A percentile compares a stretch with the other conserved stretches of the same genome.
Conservation (phyloP, 2,888 invertebrate species). For the Noctua comes region DNA sequence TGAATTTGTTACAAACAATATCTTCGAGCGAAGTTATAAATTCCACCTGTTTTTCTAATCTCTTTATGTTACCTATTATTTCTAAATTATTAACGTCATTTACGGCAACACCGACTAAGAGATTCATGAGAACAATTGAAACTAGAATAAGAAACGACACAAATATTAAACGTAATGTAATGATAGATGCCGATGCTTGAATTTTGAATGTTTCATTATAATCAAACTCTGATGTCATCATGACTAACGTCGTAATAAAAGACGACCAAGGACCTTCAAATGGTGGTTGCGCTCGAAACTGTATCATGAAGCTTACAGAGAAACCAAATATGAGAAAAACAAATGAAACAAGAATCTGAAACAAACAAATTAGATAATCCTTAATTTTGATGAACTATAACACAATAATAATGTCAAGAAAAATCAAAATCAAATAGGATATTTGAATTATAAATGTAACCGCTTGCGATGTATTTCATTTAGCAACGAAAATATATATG, state of each 20-base stretch:
- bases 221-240: slow-evolving; percentile 91
- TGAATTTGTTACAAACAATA: slow-evolving; percentile 51
- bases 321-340: slow-evolving; percentile 89
- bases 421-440: background rate
- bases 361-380: slow-evolving; percentile 57
- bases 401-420: background rate
- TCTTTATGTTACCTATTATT: slow-evolving; percentile 86
- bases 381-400: background rate
- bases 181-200: slow-evolving; percentile 77
- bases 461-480: background rate
- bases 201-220: slow-evolving; percentile 85
- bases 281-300: slow-evolving; percentile 84
- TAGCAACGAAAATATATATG: background rate
- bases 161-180: slow-evolving; percentile 86
- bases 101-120: slow-evolving; percentile 90
- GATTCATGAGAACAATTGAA: slow-evolving; percentile 90
- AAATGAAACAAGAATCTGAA: slow-evolving; percentile 87
- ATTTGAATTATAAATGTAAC: background rate
- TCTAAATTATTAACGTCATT: slow-evolving; percentile 89
- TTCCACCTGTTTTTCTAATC: slow-evolving; percentile 89
- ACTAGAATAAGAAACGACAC: slow-evolving; percentile 88
- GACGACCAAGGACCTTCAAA: slow-evolving; percentile 87
- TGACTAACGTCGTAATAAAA: slow-evolving; percentile 89
- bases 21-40: slow-evolving; percentile 78
- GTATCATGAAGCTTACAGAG: slow-evolving; percentile 89